phyloP scores from a whole-genome alignment of 2,888 invertebrate species.

The Rhamnusium bicolor region DNA sequence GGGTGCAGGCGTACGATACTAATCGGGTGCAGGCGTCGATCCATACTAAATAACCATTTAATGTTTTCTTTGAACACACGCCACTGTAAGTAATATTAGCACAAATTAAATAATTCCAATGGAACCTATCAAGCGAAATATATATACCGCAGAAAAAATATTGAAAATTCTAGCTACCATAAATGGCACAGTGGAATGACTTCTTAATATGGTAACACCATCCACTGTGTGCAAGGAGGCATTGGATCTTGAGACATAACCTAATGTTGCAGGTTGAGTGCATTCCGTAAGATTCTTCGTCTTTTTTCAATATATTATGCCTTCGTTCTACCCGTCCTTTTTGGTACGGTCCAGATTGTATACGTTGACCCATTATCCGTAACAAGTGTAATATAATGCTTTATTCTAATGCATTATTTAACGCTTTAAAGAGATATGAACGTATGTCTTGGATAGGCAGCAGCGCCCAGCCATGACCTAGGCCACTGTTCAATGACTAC shows the following conservation, averaged over 20 bases:
- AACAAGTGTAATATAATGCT: constrained; percentile 43
- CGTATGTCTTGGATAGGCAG: constrained; percentile 31
- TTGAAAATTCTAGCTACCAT: constrained; percentile 43
- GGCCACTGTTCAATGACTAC: constrained; percentile 66
- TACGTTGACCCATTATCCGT: constrained; percentile 51
- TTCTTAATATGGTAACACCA: constrained; percentile 50
- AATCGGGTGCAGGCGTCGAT: neutral
- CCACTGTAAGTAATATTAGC: constrained; percentile 8
- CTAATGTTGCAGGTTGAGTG: constrained; percentile 55
- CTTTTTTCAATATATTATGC: neutral
- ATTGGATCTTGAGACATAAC: constrained; percentile 44
- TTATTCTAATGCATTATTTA: constrained; percentile 22
- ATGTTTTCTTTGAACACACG: constrained; percentile 17
- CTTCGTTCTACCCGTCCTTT: neutral
- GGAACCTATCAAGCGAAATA: constrained; percentile 27
- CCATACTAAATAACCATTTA: neutral
- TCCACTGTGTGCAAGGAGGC: constrained; percentile 40
- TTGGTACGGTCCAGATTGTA: constrained; percentile 40
- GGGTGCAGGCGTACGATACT: neutral
- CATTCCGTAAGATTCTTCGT: constrained; percentile 45
- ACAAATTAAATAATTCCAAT: constrained; percentile 28
- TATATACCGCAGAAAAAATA: constrained; percentile 40
- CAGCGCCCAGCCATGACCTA: constrained; percentile 63
- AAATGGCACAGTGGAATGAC: constrained; percentile 44
- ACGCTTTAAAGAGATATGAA: constrained; percentile 2